Percentiles rank a stretch among this genome's conserved stretches.
Evolutionary conservation across 2,797 vertebrate species (phyloP).

Genomic region (Eulemur albifrons): DNA sequence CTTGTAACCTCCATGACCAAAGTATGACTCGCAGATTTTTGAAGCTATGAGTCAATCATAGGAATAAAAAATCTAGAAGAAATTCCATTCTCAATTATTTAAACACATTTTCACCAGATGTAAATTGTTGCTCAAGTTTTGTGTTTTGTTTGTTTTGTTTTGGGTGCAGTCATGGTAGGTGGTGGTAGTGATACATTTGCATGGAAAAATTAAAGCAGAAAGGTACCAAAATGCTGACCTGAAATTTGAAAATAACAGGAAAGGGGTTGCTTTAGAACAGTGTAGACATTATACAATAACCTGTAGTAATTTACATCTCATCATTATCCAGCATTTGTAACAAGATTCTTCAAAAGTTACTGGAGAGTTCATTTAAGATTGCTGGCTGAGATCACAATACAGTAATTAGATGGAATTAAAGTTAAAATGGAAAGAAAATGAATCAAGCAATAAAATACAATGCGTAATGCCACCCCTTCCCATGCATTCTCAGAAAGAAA

Average conservation of each 20-base stretch:
- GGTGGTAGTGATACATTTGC: neutral
- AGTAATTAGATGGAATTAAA: constrained; percentile 71
- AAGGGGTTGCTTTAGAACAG: neutral
- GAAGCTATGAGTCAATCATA: neutral
- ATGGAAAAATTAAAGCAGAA: neutral
- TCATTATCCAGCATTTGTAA: constrained; percentile 20
- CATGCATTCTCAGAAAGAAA: constrained; percentile 27
- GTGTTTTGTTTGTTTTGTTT: neutral
- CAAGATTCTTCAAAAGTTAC: constrained; percentile 70
- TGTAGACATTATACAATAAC: constrained; percentile 31
- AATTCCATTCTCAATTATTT: neutral
- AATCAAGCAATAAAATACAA: constrained; percentile 43
- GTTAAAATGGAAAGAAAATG: constrained; percentile 69
- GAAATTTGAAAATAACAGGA: constrained; percentile 44
- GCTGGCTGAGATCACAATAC: constrained; percentile 67
- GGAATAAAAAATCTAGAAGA: neutral
- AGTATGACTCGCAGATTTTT: neutral
- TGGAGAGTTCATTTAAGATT: constrained; percentile 62
- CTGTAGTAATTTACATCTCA: constrained; percentile 4
- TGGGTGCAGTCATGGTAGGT: no score
- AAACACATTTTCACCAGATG: neutral
- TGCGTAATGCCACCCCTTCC: neutral
- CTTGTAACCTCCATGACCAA: neutral
- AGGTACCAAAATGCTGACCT: neutral
- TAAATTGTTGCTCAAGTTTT: neutral